A percentile compares a stretch with the other conserved stretches of the same genome.
These are phyloP conservation scores for Battus philenor DNA, from an alignment of 1,140 invertebrate species.

Conservation along the genomic window DNA sequence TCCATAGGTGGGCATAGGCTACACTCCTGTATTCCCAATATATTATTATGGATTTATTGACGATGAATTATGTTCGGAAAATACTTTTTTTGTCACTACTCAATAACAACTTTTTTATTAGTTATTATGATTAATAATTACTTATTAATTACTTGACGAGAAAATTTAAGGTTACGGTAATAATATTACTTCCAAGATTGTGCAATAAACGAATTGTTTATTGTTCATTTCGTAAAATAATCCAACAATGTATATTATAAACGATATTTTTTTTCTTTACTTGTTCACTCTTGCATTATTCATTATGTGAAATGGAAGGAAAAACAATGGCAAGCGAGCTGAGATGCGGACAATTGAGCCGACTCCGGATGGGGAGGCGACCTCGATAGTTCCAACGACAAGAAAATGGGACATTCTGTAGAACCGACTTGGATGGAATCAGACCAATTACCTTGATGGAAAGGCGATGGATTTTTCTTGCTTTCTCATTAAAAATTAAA, in stretches of 20 bases:
- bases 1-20: no score
- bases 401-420: conserved; percentile 8
- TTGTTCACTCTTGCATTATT: conserved; percentile 15
- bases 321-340: conserved; percentile 26
- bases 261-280: background rate
- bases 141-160: no score
- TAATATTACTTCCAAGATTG: no score
- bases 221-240: background rate
- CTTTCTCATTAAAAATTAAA: no score
- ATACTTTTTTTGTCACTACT: no score
- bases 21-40: no score
- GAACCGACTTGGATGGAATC: conserved; percentile 9
- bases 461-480: background rate
- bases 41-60: no score
- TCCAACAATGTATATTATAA: background rate
- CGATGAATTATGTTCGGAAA: no score
- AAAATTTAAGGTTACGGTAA: no score
- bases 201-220: background rate
- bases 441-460: conserved; percentile 14
- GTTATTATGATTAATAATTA: no score
- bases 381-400: conserved; percentile 18
- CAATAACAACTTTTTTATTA: no score
- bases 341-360: conserved; percentile 23
- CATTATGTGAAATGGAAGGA: conserved; percentile 22
- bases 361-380: conserved; percentile 18